phyloP scores from a whole-genome alignment of 2,113 vertebrate species.

The Lethenteron camtschaticum region DNA sequence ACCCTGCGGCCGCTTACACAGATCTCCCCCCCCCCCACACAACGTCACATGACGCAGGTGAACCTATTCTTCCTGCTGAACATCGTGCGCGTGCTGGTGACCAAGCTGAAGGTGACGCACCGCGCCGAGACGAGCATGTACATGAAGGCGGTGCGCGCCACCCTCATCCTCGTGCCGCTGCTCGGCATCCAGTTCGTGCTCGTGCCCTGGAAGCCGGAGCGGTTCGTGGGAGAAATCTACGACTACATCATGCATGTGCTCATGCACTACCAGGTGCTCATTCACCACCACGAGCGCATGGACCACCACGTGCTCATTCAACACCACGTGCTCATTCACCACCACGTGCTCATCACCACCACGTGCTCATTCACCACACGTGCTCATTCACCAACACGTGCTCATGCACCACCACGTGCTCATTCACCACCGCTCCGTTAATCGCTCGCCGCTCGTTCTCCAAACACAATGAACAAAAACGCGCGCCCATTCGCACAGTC shows the following conservation, averaged over 20 bases:
- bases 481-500: too few relatives aligned
- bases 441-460: too few relatives aligned
- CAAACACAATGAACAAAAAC: too few relatives aligned
- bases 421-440: too few relatives aligned
- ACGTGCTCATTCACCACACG: too few relatives aligned
- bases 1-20: too few relatives aligned
- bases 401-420: too few relatives aligned
- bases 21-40: too few relatives aligned
- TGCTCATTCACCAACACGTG: too few relatives aligned
- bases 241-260: conserved; percentile 90
- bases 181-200: conserved; percentile 89
- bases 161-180: conserved; percentile 74
- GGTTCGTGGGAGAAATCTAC: conserved; percentile 61
- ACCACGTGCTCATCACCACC: too few relatives aligned
- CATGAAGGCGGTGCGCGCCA: conserved; percentile 90
- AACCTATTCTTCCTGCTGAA: conserved; percentile 94
- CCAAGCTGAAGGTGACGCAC: conserved; percentile 62
- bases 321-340: too few relatives aligned
- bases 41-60: conserved; percentile 27
- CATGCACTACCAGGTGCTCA: conserved; percentile 84
- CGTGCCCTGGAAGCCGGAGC: conserved; percentile 78
- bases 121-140: conserved; percentile 79
- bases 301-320: background rate
- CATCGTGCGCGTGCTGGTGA: conserved; percentile 77
- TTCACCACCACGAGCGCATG: background rate